Evolutionary conservation across 1,140 invertebrate genomes (phyloP), one percentile per base, ranked within the genome.

Genomic region (Drosophila busckii): DNA sequence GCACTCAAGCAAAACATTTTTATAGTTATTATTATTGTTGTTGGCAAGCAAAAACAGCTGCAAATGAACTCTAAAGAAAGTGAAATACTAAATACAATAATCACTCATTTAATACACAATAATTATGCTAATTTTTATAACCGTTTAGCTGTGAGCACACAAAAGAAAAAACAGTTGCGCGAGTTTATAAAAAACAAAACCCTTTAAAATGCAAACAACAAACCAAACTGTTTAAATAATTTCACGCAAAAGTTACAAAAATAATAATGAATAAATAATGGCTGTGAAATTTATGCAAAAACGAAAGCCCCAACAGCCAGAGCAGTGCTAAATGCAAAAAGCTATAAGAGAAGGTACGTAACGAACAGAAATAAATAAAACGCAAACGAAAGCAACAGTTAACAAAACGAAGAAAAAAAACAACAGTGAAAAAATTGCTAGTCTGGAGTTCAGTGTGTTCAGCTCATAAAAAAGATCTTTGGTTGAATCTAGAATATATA

Each of bases 191-290:
- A 42, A 48, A 28, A 44, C 17, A 19, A 71, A 37, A 28, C 42
- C 28, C 46, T 22, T 49, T 20, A 22, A 41, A 61, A 49, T 60
- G 58, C 45, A 71, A 78, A 78, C 59, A 73, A 45, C n/a, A 62
- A 59, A 37, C 12, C 71, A 80, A 80, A 69, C 73, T 80, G 75
- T 82, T 69, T 68, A 80, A 80, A 80, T 82, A 78, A 68, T 68
- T 66, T 58, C 45, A 40, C 64, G 45, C 9, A 42, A 46, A 46
- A 42, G 9, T 12, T 9, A 45, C 17, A 45, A 40, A 59, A 35
- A 40, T 26, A 48, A 29, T 13, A 54, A 54, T 38, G 22, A 37
- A 41, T 22, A 56, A 40, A 52, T 26, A 53, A 60, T 80, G 73
- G 35, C 45, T 56, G 42, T 41, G 34, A 62, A 60, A 53, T 80